These are phyloP conservation scores for Sebastolobus alascanus DNA, from an alignment of 2,797 vertebrate species.

Conservation along the genomic window DNA sequence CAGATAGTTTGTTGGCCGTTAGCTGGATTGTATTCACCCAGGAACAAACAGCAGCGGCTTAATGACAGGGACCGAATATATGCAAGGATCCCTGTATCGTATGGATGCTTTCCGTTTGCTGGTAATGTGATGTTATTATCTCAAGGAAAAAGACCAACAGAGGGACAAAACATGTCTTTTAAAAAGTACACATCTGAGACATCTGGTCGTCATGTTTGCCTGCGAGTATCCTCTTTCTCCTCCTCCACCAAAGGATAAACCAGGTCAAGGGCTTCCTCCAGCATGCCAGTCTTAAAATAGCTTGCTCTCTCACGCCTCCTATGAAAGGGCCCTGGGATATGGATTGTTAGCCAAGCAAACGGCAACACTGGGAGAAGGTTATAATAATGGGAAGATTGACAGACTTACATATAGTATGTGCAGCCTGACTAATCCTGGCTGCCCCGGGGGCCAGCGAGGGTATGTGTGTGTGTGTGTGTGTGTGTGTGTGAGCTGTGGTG, in stretches of 20 bases:
- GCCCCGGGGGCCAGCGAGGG: slow-evolving; percentile 33
- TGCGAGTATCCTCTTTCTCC: slow-evolving; percentile 53
- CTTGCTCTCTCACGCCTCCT: slow-evolving; percentile 61
- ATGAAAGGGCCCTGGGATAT: slow-evolving; percentile 63
- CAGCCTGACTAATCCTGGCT: slow-evolving; percentile 54
- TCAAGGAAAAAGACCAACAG: not conserved
- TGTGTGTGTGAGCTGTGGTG: slow-evolving; percentile 20
- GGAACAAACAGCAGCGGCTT: slow-evolving; percentile 6
- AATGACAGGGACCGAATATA: slow-evolving; percentile 9
- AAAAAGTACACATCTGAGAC: slow-evolving; percentile 43
- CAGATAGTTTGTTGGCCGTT: not conserved
- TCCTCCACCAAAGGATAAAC: slow-evolving; percentile 71
- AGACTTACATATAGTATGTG: slow-evolving; percentile 40
- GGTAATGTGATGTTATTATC: not conserved
- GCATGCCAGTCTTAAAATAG: slow-evolving; percentile 78
- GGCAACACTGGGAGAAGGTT: slow-evolving; percentile 41
- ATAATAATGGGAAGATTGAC: slow-evolving; percentile 58
- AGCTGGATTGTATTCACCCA: not conserved
- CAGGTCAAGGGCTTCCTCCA: slow-evolving; percentile 79
- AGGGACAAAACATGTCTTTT: slow-evolving; percentile 19
- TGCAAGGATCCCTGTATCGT: not conserved
- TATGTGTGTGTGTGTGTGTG: slow-evolving; percentile 18
- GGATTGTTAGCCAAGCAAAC: slow-evolving; percentile 58
- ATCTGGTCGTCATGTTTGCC: slow-evolving; percentile 54
- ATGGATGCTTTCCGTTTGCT: not conserved